Conservation (phyloP, 2,888 invertebrate genomes). For the Ceratothoa steindachneri region DNA sequence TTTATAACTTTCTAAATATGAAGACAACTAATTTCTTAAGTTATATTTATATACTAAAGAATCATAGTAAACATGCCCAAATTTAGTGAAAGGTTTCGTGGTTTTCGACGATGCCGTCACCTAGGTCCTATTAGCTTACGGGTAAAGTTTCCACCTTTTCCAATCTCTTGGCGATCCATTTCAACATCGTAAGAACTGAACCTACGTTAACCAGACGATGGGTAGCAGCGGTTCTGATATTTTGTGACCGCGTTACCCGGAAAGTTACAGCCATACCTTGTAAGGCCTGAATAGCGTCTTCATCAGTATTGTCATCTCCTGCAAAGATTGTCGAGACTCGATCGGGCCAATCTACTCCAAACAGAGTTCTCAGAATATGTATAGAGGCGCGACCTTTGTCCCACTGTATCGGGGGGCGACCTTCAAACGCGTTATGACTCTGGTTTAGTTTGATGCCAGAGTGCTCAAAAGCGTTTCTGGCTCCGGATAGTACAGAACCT, state of each 20-base stretch:
- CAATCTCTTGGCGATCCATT: conserved; percentile 62
- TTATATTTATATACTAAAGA: too few species aligned
- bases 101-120: too few species aligned
- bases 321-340: conserved; percentile 57
- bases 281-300: conserved; percentile 53
- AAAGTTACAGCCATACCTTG: conserved; percentile 80
- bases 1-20: too few species aligned
- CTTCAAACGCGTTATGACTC: conserved; percentile 79
- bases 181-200: conserved; percentile 80
- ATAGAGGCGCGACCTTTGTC: conserved; percentile 85
- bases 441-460: conserved; percentile 53
- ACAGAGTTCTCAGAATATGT: conserved; percentile 81
- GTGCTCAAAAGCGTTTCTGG: conserved; percentile 52
- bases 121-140: too few species aligned
- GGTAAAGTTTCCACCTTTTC: conserved; percentile 10
- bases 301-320: conserved; percentile 54
- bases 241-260: conserved; percentile 77
- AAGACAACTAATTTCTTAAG: too few species aligned
- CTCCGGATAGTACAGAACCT: conserved; percentile 51
- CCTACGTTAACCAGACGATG: conserved; percentile 81
- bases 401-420: conserved; percentile 85
- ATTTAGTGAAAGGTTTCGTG: too few species aligned
- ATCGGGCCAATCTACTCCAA: conserved; percentile 84
- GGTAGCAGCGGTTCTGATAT: conserved; percentile 80
- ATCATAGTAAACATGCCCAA: too few species aligned